Conservation (phyloP, 2,888 invertebrate species). For the Oscheius onirici region DNA sequence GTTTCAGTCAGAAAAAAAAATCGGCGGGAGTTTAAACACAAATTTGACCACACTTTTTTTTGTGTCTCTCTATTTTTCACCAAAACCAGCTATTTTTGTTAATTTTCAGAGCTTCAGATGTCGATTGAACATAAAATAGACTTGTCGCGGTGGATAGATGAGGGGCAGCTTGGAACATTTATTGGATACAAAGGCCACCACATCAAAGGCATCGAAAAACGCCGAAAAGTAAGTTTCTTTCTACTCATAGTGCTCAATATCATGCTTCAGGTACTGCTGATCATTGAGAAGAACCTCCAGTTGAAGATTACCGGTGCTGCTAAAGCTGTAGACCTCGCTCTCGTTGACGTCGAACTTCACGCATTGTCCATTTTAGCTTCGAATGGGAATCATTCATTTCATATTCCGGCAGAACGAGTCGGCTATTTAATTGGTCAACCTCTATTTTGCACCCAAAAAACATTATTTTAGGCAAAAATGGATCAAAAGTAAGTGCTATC, state of each 20-base stretch:
- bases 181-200: constrained; percentile 22
- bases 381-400: not conserved
- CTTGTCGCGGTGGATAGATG: constrained; percentile 2
- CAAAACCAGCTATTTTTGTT: no score
- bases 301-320: not conserved
- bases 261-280: constrained; percentile 4
- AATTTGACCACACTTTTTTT: no score
- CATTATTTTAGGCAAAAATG: constrained; percentile 9
- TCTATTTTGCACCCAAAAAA: not conserved
- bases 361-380: not conserved
- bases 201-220: constrained; percentile 19
- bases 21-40: no score
- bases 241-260: not conserved
- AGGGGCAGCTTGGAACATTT: not conserved
- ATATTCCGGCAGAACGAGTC: constrained; percentile 12
- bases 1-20: no score
- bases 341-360: constrained; percentile 12
- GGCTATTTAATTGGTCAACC: constrained; percentile 28
- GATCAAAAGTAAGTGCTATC: constrained; percentile 17
- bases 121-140: constrained; percentile 3
- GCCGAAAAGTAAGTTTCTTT: constrained; percentile 4
- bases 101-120: constrained; percentile 23
- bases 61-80: no score
- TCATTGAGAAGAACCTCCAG: not conserved
- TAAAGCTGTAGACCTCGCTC: constrained; percentile 17